These are phyloP conservation scores for Seladonia tumulorum DNA, from an alignment of 2,888 invertebrate genomes.

Conservation along the genomic window DNA sequence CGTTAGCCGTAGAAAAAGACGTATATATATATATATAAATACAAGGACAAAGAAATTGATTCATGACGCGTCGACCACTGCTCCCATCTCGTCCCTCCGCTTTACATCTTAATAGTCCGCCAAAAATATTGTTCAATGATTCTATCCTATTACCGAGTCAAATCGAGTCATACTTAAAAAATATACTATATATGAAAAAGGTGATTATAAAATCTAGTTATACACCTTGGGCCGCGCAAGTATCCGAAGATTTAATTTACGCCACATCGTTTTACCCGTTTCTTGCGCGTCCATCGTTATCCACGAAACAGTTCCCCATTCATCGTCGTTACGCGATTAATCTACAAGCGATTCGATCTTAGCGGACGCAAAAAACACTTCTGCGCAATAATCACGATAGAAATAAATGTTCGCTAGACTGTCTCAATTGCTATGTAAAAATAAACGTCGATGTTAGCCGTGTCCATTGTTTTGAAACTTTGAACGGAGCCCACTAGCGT, in stretches of 20 bases:
- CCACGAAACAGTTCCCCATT: slow-evolving; percentile 43
- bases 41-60: slow-evolving; percentile 64
- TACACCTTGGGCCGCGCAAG: slow-evolving; percentile 69
- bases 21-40: slow-evolving; percentile 50
- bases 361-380: slow-evolving; percentile 29
- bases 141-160: slow-evolving; percentile 44
- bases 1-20: slow-evolving; percentile 71
- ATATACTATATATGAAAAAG: slow-evolving; percentile 79
- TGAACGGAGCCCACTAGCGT: not conserved
- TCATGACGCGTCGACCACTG: slow-evolving; percentile 28
- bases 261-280: slow-evolving; percentile 31
- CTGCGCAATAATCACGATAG: slow-evolving; percentile 7
- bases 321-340: slow-evolving; percentile 49
- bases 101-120: slow-evolving; percentile 48
- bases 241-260: slow-evolving; percentile 67
- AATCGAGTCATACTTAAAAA: slow-evolving; percentile 75
- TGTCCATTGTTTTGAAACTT: slow-evolving; percentile 17
- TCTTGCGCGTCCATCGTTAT: not conserved
- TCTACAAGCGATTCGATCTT: slow-evolving; percentile 48
- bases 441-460: slow-evolving; percentile 22
- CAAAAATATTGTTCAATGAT: slow-evolving; percentile 57
- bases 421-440: slow-evolving; percentile 24
- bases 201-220: slow-evolving; percentile 79
- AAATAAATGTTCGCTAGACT: slow-evolving; percentile 24
- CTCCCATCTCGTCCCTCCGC: slow-evolving; percentile 34